These are phyloP conservation scores for Vireo griseus DNA, from an alignment of 2,797 vertebrate genomes.

Conservation along the genomic window DNA sequence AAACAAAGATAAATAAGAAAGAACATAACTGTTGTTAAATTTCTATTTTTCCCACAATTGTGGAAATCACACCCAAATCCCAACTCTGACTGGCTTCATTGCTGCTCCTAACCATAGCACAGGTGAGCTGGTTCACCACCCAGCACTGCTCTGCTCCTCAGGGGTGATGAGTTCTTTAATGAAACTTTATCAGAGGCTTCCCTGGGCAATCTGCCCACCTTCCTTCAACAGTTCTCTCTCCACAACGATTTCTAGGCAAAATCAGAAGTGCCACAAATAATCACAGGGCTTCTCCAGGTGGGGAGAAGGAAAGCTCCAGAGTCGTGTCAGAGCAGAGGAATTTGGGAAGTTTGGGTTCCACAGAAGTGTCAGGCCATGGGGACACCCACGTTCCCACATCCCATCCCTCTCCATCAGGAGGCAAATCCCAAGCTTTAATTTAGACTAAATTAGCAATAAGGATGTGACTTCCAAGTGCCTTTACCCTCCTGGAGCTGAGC, in stretches of 20 bases:
- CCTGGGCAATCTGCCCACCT: not conserved
- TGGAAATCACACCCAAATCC: not conserved
- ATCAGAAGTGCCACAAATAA: not conserved
- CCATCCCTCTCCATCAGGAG: not conserved
- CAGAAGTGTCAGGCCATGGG: not conserved
- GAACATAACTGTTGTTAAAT: not conserved
- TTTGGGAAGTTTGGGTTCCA: not conserved
- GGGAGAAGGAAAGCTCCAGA: not conserved
- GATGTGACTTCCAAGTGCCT: not conserved
- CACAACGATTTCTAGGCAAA: not conserved
- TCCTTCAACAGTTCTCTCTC: not conserved
- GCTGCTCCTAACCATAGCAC: not conserved
- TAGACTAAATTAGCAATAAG: not conserved
- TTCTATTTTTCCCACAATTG: not conserved
- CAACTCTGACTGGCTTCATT: not conserved
- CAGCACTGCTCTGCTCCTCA: not conserved
- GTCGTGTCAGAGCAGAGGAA: not conserved
- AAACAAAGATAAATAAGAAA: not conserved
- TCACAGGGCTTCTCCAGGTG: not conserved
- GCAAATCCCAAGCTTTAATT: not conserved
- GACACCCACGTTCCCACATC: not conserved
- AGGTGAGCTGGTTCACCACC: not conserved
- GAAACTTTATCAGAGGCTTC: not conserved
- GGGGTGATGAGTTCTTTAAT: rapidly evolving
- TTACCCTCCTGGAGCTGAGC: not conserved